phyloP scores from a whole-genome alignment of 1,140 invertebrate genomes.

The Drosophila kurseongensis region DNA sequence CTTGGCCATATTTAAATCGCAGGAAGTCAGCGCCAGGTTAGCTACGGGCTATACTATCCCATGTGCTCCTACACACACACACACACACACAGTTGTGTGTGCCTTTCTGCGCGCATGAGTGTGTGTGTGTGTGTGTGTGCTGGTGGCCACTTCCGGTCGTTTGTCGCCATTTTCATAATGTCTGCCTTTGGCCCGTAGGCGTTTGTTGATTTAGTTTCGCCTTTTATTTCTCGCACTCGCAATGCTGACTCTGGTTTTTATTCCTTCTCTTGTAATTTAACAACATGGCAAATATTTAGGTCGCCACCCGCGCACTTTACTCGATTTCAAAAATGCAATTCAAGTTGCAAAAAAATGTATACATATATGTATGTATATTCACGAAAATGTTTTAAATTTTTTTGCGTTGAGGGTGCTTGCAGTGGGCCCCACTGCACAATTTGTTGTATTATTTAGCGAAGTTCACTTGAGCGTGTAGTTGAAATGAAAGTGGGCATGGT shows the following conservation, averaged over 20 bases:
- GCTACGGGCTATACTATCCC: constrained; percentile 59
- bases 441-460: constrained; percentile 68
- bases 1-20: constrained; percentile 74
- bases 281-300: constrained; percentile 74
- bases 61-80: constrained; percentile 9
- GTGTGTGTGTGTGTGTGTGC: constrained; percentile 27
- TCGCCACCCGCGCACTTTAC: constrained; percentile 30
- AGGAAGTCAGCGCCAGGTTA: constrained; percentile 70
- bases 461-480: constrained; percentile 67
- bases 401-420: constrained; percentile 16
- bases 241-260: constrained; percentile 39
- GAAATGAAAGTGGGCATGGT: constrained; percentile 62
- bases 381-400: constrained; percentile 43
- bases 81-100: constrained; percentile 1
- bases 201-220: constrained; percentile 72
- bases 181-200: constrained; percentile 51
- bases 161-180: constrained; percentile 80
- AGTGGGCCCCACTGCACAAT: constrained; percentile 29
- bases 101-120: constrained; percentile 8
- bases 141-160: constrained; percentile 72
- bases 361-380: constrained; percentile 20
- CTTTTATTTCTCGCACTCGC: constrained; percentile 24
- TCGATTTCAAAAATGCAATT: constrained; percentile 73
- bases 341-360: constrained; percentile 45
- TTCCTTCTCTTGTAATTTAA: constrained; percentile 66